A percentile compares a stretch with the other conserved stretches of the same genome.
These are phyloP conservation scores for Megalopta genalis DNA, from an alignment of 1,140 invertebrate genomes.

Conservation along the genomic window DNA sequence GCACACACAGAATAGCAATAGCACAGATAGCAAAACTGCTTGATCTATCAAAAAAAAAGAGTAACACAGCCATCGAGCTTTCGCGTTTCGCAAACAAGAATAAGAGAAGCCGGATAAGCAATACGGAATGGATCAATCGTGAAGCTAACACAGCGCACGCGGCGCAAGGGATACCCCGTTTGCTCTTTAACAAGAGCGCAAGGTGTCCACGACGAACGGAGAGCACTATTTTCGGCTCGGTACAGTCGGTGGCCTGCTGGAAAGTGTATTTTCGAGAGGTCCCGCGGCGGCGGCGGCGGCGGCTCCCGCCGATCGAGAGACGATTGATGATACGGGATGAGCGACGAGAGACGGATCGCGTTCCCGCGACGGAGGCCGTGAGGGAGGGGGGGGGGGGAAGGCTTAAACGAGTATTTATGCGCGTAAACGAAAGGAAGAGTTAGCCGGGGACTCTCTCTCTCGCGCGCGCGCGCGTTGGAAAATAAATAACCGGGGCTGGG, in stretches of 20 bases:
- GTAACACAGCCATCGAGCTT: not conserved
- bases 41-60: too few species aligned
- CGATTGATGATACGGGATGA: conserved; percentile 61
- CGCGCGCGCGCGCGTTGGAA: too few species aligned
- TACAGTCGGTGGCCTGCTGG: not conserved
- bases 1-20: too few species aligned
- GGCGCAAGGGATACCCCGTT: not conserved
- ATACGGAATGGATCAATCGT: not conserved
- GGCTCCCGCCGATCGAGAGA: conserved; percentile 48
- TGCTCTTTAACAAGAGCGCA: not conserved
- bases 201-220: conserved; percentile 20
- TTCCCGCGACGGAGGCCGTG: conserved; percentile 50
- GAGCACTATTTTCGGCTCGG: conserved; percentile 31
- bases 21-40: too few species aligned
- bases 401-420: conserved; percentile 67
- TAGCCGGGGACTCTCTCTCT: conserved; percentile 27
- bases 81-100: not conserved
- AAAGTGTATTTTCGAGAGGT: conserved; percentile 40
- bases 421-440: conserved; percentile 67
- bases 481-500: conserved; percentile 63
- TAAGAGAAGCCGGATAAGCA: too few species aligned
- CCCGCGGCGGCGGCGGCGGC: conserved; percentile 10
- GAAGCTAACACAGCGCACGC: not conserved
- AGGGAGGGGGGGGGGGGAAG: too few species aligned
- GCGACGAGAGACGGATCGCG: conserved; percentile 64